Percentiles rank a stretch among this genome's conserved stretches.
phyloP scores from a whole-genome alignment of 1,140 invertebrate genomes.

The Grapholita molesta region DNA sequence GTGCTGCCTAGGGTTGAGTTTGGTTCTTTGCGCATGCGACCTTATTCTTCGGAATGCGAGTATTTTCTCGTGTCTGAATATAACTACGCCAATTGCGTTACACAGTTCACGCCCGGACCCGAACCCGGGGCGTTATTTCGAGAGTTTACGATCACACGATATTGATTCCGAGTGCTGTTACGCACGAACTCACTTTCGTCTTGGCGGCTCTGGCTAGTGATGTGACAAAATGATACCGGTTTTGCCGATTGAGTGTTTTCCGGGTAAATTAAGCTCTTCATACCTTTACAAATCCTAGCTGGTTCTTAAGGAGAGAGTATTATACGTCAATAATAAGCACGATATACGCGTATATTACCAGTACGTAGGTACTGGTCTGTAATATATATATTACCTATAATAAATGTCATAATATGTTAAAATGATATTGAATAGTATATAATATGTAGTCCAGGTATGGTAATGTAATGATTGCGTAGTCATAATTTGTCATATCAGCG shows the following conservation, averaged over 20 bases:
- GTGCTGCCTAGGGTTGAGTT: neutral
- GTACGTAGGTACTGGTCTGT: too few relatives aligned
- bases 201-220: slow-evolving; percentile 4
- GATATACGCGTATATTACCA: neutral
- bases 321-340: neutral
- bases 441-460: too few relatives aligned
- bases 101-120: slow-evolving; percentile 14
- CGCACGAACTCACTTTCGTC: slow-evolving; percentile 15
- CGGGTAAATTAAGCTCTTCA: neutral
- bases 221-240: slow-evolving; percentile 10
- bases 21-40: neutral
- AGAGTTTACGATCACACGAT: slow-evolving; percentile 12
- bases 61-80: neutral
- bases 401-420: neutral
- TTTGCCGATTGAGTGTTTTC: neutral
- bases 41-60: neutral
- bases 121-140: slow-evolving; percentile 8
- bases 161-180: slow-evolving; percentile 12
- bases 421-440: neutral
- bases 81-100: neutral
- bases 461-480: neutral
- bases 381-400: too few relatives aligned
- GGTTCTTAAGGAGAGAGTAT: neutral
- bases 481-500: neutral
- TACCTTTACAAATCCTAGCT: neutral